phyloP scores from a whole-genome alignment of 37 sponge, comb jelly and placozoan genomes.

The Lycopodina hypogea region DNA sequence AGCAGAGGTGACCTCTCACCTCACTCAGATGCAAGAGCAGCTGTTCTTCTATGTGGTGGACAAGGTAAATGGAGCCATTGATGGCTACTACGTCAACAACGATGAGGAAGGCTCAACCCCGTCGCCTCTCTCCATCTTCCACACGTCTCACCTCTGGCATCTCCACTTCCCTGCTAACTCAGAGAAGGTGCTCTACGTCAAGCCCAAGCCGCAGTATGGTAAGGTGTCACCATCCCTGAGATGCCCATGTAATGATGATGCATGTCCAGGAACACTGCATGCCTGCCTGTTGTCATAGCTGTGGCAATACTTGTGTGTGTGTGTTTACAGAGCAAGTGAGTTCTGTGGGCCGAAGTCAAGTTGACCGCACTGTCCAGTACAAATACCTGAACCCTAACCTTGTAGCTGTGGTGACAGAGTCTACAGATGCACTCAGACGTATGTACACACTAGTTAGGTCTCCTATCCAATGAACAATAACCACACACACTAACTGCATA shows the following conservation, averaged over 20 bases:
- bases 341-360: slow-evolving; percentile 63
- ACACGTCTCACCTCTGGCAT: slow-evolving; percentile 11
- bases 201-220: slow-evolving; percentile 5
- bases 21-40: not conserved
- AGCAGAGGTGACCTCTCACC: slow-evolving; percentile 5
- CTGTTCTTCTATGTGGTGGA: slow-evolving; percentile 24
- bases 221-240: too few species aligned
- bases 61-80: not conserved
- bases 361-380: slow-evolving; percentile 80
- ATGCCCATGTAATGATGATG: too few species aligned
- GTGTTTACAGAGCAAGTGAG: slow-evolving; percentile 59
- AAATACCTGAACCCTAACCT: slow-evolving; percentile 96
- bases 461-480: not conserved
- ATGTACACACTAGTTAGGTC: slow-evolving; percentile 8
- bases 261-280: too few species aligned
- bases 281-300: too few species aligned
- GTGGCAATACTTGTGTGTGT: too few species aligned
- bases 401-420: slow-evolving; percentile 82
- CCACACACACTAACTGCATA: too few species aligned
- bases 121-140: not conserved
- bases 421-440: slow-evolving; percentile 53
- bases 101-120: not conserved
- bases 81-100: slow-evolving; percentile 11
- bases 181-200: not conserved
- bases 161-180: not conserved